These are phyloP conservation scores for Pentamera pediparva DNA, from an alignment of 53 echinoderm and acorn worm species.

Conservation along the genomic window DNA sequence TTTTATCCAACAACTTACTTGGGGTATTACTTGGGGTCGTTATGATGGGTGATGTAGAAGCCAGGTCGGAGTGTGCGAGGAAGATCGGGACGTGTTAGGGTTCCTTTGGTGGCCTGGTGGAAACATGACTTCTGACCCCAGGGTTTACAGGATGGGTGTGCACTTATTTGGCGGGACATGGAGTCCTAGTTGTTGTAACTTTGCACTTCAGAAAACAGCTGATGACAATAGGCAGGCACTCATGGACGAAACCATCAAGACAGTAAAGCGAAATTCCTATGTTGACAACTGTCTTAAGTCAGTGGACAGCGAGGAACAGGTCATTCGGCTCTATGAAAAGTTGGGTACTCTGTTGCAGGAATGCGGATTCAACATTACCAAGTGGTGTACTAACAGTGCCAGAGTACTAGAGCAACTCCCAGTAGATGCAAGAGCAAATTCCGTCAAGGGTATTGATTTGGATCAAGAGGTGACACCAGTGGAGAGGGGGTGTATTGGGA, in stretches of 20 bases:
- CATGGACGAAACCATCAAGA: slow-evolving; percentile 24
- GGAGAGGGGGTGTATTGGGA: slow-evolving; percentile 57
- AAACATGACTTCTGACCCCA: slow-evolving; percentile 31
- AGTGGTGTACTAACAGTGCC: slow-evolving; percentile 53
- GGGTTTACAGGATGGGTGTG: slow-evolving; percentile 53
- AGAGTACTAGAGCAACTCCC: slow-evolving; percentile 38
- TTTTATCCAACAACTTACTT: slow-evolving; percentile 48
- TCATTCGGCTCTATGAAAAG: slow-evolving; percentile 31
- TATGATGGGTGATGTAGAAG: slow-evolving; percentile 47
- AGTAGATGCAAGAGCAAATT: slow-evolving; percentile 44
- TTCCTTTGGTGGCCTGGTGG: slow-evolving; percentile 65
- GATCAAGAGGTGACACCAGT: slow-evolving; percentile 24
- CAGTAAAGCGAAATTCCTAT: slow-evolving; percentile 47
- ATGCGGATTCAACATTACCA: slow-evolving; percentile 58
- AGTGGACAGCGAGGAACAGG: slow-evolving; percentile 36
- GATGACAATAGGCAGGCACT: slow-evolving; percentile 30
- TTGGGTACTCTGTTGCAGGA: not conserved
- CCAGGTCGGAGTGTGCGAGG: slow-evolving; percentile 39
- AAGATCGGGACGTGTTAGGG: slow-evolving; percentile 42
- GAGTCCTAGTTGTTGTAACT: slow-evolving; percentile 45
- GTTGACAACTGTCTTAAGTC: slow-evolving; percentile 70
- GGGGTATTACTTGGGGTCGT: slow-evolving; percentile 48
- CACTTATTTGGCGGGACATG: slow-evolving; percentile 58
- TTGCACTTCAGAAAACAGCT: slow-evolving; percentile 43
- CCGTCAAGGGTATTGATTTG: slow-evolving; percentile 43